Evolutionary conservation across 2,888 invertebrate species (phyloP), one percentile per base, ranked within the genome.

Genomic region (Catocala sponsa): DNA sequence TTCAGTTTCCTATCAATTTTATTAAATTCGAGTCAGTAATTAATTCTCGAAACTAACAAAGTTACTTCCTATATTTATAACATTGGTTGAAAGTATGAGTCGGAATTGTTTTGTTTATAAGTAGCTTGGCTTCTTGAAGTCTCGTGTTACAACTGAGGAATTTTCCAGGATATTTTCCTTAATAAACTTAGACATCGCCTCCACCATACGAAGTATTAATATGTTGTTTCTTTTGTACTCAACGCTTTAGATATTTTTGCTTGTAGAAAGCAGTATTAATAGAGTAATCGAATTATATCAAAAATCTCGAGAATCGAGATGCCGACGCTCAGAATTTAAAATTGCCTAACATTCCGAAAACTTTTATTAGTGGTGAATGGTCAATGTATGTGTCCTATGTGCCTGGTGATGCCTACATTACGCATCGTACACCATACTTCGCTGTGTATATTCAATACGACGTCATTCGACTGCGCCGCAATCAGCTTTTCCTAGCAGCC

Each of bases 401-500:
- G 32, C 57, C 33, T 12, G 46, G 46, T 25, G 49, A 50, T 63
- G 44, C 54, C 41, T 59, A 56, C 55, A 65, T 49, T 70, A 68
- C 50, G 55, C 62, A 65, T 54, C 55, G 61, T 50, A 55, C 55
- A 58, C 1, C 35, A 38, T 9, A 38, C 48, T 42, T 33, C 49
- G 52, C 56, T 55, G 61, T 43, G 57, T 73, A 59, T 61, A 67
- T 63, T 64, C 47, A 32, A 52, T 55, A 49, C 82, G 81, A 82
- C 83, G 82, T 83, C 82, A 82, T 63, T 33, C 38, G 47, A 11
- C 47, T 55, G 63, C 70, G 63, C 65, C 69, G 73, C 78, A 81
- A 83, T 79, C 78, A 79, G 70, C 68, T 75, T 78, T 81, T 74
- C 76, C 72, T 74, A 70, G 76, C 72, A 81, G 70, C 77, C 63